Conservation (phyloP, 2,113 vertebrate species). For the Orycteropus afer region DNA sequence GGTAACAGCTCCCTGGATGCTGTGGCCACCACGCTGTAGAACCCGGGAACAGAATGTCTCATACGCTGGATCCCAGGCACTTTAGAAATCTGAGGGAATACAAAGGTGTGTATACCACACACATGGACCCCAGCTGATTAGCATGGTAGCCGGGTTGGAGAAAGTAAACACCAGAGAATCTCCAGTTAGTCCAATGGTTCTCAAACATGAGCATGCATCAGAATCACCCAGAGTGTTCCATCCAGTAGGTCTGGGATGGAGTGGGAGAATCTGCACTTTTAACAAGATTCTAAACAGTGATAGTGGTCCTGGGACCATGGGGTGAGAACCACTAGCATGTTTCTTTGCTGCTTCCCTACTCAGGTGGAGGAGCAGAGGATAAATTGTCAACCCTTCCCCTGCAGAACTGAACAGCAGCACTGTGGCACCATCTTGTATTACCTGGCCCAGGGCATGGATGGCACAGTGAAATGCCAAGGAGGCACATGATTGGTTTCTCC, state of each 20-base stretch:
- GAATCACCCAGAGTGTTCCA: not conserved
- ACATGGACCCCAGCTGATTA: not conserved
- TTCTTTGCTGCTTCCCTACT: not conserved
- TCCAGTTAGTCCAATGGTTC: not conserved
- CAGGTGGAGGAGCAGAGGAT: not conserved
- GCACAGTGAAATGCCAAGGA: not conserved
- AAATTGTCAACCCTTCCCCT: not conserved
- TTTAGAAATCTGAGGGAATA: not conserved
- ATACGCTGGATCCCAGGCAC: not conserved
- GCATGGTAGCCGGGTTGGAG: not conserved
- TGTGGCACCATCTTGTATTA: fast-evolving
- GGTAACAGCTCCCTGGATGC: not conserved
- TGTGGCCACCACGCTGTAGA: not conserved
- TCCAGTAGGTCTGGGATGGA: not conserved
- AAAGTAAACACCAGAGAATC: not conserved
- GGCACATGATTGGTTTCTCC: not conserved
- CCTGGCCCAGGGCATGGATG: fast-evolving
- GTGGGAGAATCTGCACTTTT: not conserved
- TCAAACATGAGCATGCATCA: not conserved
- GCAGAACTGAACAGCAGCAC: not conserved
- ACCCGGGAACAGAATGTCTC: not conserved
- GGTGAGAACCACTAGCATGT: not conserved
- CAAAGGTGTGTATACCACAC: not conserved
- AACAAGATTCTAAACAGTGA: not conserved
- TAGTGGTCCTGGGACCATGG: not conserved